These are phyloP conservation scores for Caradrina kadenii DNA, from an alignment of 2,888 invertebrate genomes.

Conservation along the genomic window DNA sequence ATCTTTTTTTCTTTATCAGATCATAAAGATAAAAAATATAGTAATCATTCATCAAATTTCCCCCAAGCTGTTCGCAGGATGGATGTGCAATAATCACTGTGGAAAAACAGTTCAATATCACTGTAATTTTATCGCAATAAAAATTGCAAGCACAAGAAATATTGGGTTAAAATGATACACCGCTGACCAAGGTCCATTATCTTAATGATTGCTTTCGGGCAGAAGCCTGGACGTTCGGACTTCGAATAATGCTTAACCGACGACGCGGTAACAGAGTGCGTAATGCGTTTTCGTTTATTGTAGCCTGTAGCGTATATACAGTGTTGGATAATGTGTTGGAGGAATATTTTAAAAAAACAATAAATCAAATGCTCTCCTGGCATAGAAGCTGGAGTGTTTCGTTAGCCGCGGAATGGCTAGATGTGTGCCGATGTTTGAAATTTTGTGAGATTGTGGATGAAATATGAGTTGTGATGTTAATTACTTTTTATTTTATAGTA, in stretches of 20 bases:
- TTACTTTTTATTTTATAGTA: no score
- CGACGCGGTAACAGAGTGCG: slow-evolving; percentile 37
- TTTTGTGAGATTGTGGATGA: no score
- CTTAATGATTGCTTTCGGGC: slow-evolving; percentile 63
- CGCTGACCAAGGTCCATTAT: slow-evolving; percentile 47
- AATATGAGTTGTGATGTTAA: no score
- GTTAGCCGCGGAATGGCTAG: no score
- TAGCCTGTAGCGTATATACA: slow-evolving; percentile 11
- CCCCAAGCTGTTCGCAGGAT: slow-evolving; percentile 42
- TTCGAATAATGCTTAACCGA: slow-evolving; percentile 39
- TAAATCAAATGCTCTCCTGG: no score
- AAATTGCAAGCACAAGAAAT: slow-evolving; percentile 56
- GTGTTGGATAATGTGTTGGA: slow-evolving; percentile 2
- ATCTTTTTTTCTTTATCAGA: not conserved
- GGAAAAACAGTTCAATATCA: slow-evolving; percentile 47
- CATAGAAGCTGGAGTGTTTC: no score
- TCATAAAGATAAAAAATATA: slow-evolving; percentile 22
- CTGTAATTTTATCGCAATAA: slow-evolving; percentile 49
- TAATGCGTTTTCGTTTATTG: slow-evolving; percentile 18
- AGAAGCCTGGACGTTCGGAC: slow-evolving; percentile 41
- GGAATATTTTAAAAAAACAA: not conserved
- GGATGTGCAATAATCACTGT: slow-evolving; percentile 58
- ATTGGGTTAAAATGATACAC: slow-evolving; percentile 61
- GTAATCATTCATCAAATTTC: slow-evolving; percentile 36
- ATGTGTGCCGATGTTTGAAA: no score